Percentiles rank a stretch among this genome's conserved stretches.
Conservation (phyloP, 2,113 vertebrate species). For the Bombycilla garrulus region DNA sequence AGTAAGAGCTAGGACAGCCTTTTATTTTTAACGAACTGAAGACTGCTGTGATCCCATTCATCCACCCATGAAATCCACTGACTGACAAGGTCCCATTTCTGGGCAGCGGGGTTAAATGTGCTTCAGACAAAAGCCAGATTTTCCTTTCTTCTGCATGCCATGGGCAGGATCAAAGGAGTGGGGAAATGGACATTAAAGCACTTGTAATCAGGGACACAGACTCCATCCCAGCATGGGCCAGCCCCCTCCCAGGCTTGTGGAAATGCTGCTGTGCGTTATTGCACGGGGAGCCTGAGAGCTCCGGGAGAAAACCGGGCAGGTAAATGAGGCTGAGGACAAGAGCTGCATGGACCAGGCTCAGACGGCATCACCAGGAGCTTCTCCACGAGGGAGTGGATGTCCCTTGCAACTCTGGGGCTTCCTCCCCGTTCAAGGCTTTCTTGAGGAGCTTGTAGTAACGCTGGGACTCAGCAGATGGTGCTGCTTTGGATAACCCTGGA, state of each 20-base stretch:
- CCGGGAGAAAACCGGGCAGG: not conserved
- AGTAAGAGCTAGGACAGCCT: not conserved
- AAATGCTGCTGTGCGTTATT: not conserved
- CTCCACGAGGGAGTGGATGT: not conserved
- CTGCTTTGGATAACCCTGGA: not conserved
- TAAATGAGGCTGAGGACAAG: not conserved
- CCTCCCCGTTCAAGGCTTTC: not conserved
- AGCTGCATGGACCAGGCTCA: not conserved
- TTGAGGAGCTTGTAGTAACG: not conserved
- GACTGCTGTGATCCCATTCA: slow-evolving; percentile 58
- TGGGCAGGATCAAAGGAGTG: slow-evolving; percentile 55
- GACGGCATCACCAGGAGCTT: not conserved
- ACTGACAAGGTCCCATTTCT: slow-evolving; percentile 65
- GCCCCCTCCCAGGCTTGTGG: slow-evolving; percentile 21
- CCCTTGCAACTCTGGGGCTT: not conserved
- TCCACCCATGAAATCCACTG: slow-evolving; percentile 66
- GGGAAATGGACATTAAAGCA: slow-evolving; percentile 59
- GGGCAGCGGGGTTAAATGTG: slow-evolving; percentile 36
- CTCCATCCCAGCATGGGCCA: slow-evolving; percentile 52
- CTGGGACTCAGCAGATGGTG: slow-evolving; percentile 40
- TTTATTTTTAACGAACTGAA: slow-evolving; percentile 59
- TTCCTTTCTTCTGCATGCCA: slow-evolving; percentile 57
- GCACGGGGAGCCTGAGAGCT: not conserved
- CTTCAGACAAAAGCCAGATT: slow-evolving; percentile 66
- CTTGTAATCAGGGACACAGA: slow-evolving; percentile 51